Percentiles rank a stretch among this genome's conserved stretches.
These are phyloP conservation scores for Mellivora capensis DNA, from an alignment of 2,113 vertebrate genomes.

Conservation along the genomic window DNA sequence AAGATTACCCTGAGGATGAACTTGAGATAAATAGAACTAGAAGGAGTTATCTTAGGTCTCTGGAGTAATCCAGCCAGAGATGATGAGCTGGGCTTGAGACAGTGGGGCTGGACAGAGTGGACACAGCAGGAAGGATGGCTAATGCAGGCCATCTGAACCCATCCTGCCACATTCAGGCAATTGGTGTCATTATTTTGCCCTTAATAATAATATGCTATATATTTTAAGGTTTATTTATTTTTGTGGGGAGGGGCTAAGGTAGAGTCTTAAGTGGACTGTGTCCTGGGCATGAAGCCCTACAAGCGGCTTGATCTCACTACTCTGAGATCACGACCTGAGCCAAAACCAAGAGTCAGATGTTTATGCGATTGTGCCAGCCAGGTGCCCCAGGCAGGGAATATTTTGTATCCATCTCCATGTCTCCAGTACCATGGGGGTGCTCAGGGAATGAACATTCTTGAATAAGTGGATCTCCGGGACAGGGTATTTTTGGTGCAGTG, in stretches of 20 bases:
- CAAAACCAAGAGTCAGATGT: neutral
- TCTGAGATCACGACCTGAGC: neutral
- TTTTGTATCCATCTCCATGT: neutral
- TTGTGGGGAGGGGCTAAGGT: neutral
- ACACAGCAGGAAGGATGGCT: neutral
- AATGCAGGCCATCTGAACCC: neutral
- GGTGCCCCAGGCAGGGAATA: neutral
- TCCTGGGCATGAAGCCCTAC: neutral
- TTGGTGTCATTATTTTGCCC: neutral
- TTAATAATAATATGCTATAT: neutral
- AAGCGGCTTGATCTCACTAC: neutral
- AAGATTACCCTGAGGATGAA: neutral
- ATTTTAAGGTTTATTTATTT: neutral
- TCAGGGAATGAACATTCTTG: neutral
- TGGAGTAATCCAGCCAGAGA: neutral
- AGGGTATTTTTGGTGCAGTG: neutral
- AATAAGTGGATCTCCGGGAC: neutral
- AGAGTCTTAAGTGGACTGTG: neutral
- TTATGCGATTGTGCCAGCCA: fast-evolving
- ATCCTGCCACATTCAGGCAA: neutral
- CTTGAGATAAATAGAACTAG: neutral
- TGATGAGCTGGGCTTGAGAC: neutral
- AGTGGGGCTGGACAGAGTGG: neutral
- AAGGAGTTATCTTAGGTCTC: neutral
- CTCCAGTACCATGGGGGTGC: neutral